Evolutionary conservation across 2,888 invertebrate species (phyloP).

Genomic region (Caenorhabditis macrosperma): DNA sequence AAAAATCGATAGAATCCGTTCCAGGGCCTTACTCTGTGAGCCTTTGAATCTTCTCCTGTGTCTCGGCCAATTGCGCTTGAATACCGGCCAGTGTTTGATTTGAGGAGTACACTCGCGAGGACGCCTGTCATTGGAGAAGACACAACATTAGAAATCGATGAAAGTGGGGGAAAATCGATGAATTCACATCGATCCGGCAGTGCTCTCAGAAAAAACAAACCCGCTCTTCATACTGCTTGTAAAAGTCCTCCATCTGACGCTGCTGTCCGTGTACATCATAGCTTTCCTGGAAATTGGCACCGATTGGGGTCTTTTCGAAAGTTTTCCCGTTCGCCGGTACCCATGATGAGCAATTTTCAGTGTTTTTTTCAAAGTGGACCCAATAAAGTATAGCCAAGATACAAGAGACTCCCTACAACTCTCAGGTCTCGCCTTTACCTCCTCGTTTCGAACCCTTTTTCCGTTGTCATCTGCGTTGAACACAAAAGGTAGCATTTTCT

Average conservation of each 20-base stretch:
- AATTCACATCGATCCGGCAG: not conserved
- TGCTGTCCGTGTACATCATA: conserved; percentile 29
- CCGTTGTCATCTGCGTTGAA: conserved; percentile 48
- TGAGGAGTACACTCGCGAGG: not conserved
- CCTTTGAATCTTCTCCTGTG: conserved; percentile 32
- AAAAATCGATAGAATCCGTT: not conserved
- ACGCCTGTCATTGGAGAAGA: conserved; percentile 19
- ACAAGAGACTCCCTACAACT: no score
- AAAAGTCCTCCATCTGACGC: conserved; percentile 37
- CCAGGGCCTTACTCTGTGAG: conserved; percentile 47
- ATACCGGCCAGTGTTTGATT: conserved; percentile 17
- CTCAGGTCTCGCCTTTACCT: conserved; percentile 20
- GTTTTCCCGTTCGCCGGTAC: no score
- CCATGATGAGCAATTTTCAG: no score
- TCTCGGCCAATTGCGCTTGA: conserved; percentile 28
- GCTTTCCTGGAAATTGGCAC: conserved; percentile 23
- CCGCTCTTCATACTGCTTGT: conserved; percentile 48
- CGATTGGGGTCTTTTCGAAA: no score
- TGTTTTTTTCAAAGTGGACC: not conserved
- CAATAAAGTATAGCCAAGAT: no score
- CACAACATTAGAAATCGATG: not conserved
- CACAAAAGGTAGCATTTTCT: conserved; percentile 51
- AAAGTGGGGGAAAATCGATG: not conserved
- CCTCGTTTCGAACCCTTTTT: conserved; percentile 32
- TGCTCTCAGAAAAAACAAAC: conserved; percentile 40